Base-by-base conservation (phyloP, 2,113 vertebrate species). In the Prochilodus magdalenae region DNA sequence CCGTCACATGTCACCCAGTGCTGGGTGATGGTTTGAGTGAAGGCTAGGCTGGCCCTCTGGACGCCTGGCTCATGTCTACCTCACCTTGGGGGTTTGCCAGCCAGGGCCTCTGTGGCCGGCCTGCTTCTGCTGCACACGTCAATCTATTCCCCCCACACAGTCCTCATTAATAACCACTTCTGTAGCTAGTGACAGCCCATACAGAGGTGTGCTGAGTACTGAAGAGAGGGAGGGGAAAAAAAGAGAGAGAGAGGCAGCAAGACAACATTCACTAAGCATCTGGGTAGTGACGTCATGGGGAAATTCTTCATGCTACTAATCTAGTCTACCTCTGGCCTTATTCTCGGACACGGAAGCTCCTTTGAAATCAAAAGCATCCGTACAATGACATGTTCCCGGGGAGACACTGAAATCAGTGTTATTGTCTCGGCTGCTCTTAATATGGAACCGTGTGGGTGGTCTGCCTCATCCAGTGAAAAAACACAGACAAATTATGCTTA, bases 121-220 rank as follows among this genome's bases (percentile, higher is more conserved):
- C 76, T 81, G 70, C 36, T 60, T 66, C 22, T 60, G 59, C 85
- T 80, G 84, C 77, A 89, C 76, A 81, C 29, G 55, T 79, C 82
- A 80, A 33, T 83, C 67, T 5, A 20, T 49, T 14, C 55, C 66
- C 65, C 69, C 78, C 49, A 85, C 24, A 87, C 10, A 33, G 74
- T 71, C 82, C 80, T 83, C 40, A 90, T 91, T 90, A 89, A 91
- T 92, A 89, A 87, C 86, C 57, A 78, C 79, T 74, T 87, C 81
- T 89, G 82, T 86, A 71, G 81, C 44, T 75, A 74, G 60, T 80
- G 70, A 70, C 74, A 85, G 73, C 71, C 51, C 40, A 49, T 49
- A 80, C 84, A 77, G 66, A 40, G 29, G 0, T 22, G 75, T 30
- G 63, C 74, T 75, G 66, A 70, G 36, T 22, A 26, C 33, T 26